These are phyloP conservation scores for Dromius quadrimaculatus DNA, from an alignment of 2,888 invertebrate genomes.

Conservation along the genomic window DNA sequence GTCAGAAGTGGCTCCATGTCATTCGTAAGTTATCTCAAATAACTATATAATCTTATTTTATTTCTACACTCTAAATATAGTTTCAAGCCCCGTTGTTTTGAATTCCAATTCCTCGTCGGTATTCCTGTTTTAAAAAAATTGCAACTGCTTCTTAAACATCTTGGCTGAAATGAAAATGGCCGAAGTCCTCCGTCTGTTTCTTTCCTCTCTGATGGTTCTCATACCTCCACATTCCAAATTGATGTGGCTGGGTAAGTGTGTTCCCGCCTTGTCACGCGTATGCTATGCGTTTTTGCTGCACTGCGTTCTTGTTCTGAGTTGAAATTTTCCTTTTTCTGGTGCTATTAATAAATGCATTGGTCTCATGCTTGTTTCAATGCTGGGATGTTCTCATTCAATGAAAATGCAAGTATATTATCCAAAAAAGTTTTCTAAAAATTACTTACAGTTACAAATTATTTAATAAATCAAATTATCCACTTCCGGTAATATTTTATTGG, in stretches of 20 bases:
- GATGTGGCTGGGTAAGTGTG: conserved; percentile 14
- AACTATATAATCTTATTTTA: too few species aligned
- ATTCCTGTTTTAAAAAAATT: too few species aligned
- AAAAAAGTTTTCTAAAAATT: not conserved
- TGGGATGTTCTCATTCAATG: conserved; percentile 22
- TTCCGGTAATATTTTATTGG: not conserved
- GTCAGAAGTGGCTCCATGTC: too few species aligned
- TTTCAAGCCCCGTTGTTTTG: too few species aligned
- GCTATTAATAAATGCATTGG: conserved; percentile 35
- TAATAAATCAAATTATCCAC: not conserved
- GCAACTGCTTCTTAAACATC: too few species aligned
- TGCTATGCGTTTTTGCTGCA: not conserved
- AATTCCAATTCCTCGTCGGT: too few species aligned
- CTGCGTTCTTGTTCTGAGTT: conserved; percentile 19
- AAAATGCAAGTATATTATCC: conserved; percentile 19
- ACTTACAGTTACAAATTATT: not conserved
- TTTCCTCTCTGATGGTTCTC: not conserved
- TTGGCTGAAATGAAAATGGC: not conserved
- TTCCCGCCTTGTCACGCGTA: conserved; percentile 16
- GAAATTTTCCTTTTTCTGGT: conserved; percentile 29
- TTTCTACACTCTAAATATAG: too few species aligned
- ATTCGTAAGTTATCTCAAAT: too few species aligned
- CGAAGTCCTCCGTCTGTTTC: too few species aligned
- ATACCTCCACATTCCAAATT: conserved; percentile 13
- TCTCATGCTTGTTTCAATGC: conserved; percentile 29